These are phyloP conservation scores for Phylloscopus trochiloides DNA, from an alignment of 2,113 vertebrate species.

Conservation along the genomic window DNA sequence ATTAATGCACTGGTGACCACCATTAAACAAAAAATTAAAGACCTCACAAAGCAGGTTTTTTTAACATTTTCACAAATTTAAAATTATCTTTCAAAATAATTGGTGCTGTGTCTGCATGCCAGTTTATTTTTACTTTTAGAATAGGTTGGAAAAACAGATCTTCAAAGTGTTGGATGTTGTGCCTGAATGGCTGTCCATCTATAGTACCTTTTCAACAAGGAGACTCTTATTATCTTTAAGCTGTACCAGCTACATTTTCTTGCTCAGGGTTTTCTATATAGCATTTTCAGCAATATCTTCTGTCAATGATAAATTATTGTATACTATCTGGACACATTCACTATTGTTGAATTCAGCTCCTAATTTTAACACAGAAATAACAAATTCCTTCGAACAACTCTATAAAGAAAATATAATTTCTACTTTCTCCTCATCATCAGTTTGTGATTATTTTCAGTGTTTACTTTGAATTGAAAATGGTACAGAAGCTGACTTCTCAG, in stretches of 20 bases:
- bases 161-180: not conserved
- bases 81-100: not conserved
- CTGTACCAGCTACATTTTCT: not conserved
- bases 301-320: not conserved
- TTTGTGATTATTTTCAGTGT: not conserved
- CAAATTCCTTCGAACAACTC: not conserved
- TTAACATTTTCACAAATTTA: not conserved
- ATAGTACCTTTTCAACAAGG: not conserved
- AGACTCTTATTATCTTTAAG: not conserved
- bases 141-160: not conserved
- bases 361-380: not conserved
- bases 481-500: not conserved
- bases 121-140: not conserved
- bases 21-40: not conserved
- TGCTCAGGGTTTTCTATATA: not conserved
- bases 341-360: not conserved
- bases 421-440: accelerated
- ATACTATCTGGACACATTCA: not conserved
- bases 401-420: not conserved
- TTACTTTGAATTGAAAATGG: not conserved
- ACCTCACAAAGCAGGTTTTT: not conserved
- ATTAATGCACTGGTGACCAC: not conserved
- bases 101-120: not conserved
- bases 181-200: not conserved
- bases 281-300: not conserved